phyloP scores from a whole-genome alignment of 2,113 vertebrate species.

The Gracilinanus agilis region DNA sequence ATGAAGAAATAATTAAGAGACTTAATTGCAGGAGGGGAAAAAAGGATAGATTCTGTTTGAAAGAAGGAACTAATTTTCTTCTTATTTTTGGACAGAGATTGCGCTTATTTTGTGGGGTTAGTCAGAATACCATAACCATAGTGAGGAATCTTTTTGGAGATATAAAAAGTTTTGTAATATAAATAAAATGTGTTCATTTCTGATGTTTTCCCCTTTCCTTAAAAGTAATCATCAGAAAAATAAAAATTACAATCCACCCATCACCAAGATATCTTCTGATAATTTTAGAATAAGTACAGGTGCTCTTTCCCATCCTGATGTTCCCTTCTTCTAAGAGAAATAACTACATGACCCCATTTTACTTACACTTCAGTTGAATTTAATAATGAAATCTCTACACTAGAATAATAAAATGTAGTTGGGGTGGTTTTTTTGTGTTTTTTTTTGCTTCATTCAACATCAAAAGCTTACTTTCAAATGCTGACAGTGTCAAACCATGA shows the following conservation, averaged over 20 bases:
- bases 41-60: constrained; percentile 58
- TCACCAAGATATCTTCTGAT: not conserved
- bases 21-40: constrained; percentile 41
- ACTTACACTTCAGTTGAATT: constrained; percentile 70
- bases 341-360: constrained; percentile 57
- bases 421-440: not conserved
- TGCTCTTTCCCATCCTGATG: constrained; percentile 64
- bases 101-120: constrained; percentile 46
- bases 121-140: constrained; percentile 46
- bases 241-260: not conserved
- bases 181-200: constrained; percentile 4
- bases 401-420: constrained; percentile 64
- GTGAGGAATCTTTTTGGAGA: not conserved
- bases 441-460: constrained; percentile 68
- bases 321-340: constrained; percentile 58
- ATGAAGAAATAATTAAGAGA: constrained; percentile 59
- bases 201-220: not conserved
- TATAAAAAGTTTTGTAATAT: constrained; percentile 23
- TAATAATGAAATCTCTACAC: constrained; percentile 72
- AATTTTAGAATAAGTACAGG: constrained; percentile 18
- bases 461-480: constrained; percentile 58
- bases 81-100: constrained; percentile 57
- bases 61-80: constrained; percentile 57
- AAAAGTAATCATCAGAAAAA: not conserved
- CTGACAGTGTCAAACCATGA: constrained; percentile 46